These are phyloP conservation scores for Clarias gariepinus DNA, from an alignment of 2,113 vertebrate genomes.

Conservation along the genomic window DNA sequence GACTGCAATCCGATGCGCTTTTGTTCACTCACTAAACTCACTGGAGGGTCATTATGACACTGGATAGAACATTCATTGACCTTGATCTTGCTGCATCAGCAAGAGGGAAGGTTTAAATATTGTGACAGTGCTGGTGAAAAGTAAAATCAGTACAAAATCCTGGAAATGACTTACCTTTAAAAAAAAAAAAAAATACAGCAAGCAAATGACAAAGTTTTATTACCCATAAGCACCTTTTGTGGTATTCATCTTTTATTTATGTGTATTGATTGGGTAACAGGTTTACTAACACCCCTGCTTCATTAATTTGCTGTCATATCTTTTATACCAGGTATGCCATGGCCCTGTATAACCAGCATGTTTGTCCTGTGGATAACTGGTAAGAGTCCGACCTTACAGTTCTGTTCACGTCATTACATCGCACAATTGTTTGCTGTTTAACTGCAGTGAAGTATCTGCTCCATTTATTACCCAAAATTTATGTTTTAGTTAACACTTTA, in stretches of 20 bases:
- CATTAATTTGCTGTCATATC: constrained; percentile 30
- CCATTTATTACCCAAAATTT: not conserved
- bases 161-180: not conserved
- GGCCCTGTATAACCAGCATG: constrained; percentile 88
- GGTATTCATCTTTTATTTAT: not conserved
- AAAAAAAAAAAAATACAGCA: not conserved
- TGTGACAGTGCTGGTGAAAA: not conserved
- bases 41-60: constrained; percentile 21
- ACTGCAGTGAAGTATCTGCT: not conserved
- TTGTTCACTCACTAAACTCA: constrained; percentile 31
- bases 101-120: constrained; percentile 25
- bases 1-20: constrained; percentile 32
- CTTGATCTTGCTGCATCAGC: constrained; percentile 9
- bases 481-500: not conserved
- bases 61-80: constrained; percentile 8
- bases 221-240: not conserved
- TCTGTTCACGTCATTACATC: not conserved
- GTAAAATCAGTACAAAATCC: not conserved
- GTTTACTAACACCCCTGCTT: not conserved
- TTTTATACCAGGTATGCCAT: constrained; percentile 79
- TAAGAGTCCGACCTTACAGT: constrained; percentile 53
- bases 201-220: not conserved
- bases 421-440: not conserved
- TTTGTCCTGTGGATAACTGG: constrained; percentile 89
- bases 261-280: not conserved